Base-by-base conservation (phyloP, 2,888 invertebrate species). In the Halocaridina rubra region DNA sequence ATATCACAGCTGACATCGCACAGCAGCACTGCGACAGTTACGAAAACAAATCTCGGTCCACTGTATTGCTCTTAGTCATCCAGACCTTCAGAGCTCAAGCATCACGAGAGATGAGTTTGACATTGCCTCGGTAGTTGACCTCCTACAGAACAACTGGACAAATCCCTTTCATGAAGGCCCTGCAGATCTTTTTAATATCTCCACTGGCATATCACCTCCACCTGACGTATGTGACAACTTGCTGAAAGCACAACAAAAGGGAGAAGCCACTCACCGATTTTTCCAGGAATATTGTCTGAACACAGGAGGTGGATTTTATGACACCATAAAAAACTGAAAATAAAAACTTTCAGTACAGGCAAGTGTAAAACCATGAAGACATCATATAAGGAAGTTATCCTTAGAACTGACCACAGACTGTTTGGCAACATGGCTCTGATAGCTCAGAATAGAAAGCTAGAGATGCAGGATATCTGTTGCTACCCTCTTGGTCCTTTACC, bases 261-360 rank as follows among this genome's bases (percentile, higher is more conserved):
- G 74, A 39, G 74, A 74, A 53, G 74, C 30, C n/a, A 46, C 74
- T 24, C 46, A 74, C n/a, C n/a, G n/a, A n/a, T n/a, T n/a, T n/a
- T n/a, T n/a, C n/a, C n/a, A n/a, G n/a, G n/a, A n/a, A n/a, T n/a
- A n/a, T n/a, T n/a, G n/a, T n/a, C n/a, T 69, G 69, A 32, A 27
- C 2, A 10, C 27, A 30, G 29, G 69, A 13, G n/a, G 3, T 24
- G 69, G 53, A 53, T 53, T 53, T 19, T 4, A 53, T 53, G 53
- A 8, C 19, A 53, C 53, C 53, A 53, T 53, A 53, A 53, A 53
- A 53, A 19, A 53, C 53, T 53, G 53, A 53, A 53, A 13, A 13
- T 53, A 19, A 53, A 53, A 53, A 53, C 53, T 19, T 53, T 53
- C 53, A 53, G 19, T 19, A 53, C 19, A 19, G 19, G 19, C 16